These are phyloP conservation scores for Scaptomyza flava DNA, from an alignment of 2,888 invertebrate genomes.

Conservation along the genomic window DNA sequence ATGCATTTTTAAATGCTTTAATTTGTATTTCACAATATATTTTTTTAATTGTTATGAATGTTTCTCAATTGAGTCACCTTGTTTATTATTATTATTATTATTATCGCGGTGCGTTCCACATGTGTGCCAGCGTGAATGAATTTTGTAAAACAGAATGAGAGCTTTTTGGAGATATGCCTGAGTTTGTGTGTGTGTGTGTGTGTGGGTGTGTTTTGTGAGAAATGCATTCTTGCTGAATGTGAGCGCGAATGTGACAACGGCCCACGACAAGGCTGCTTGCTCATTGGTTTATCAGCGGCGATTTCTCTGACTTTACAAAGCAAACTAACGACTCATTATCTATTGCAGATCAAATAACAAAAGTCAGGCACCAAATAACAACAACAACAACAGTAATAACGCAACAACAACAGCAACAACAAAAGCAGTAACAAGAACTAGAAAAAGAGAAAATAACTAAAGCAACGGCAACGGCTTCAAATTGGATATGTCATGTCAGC, in stretches of 20 bases:
- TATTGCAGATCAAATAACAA: conserved; percentile 66
- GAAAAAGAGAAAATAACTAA: conserved; percentile 17
- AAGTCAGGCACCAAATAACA: conserved; percentile 34
- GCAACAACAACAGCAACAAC: conserved; percentile 18
- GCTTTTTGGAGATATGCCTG: background rate
- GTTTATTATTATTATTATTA: conserved; percentile 62
- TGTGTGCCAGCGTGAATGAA: conserved; percentile 35
- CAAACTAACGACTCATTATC: conserved; percentile 34
- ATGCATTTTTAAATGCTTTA: background rate
- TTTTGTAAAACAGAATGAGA: conserved; percentile 7
- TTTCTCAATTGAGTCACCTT: conserved; percentile 40
- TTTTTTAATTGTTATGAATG: background rate
- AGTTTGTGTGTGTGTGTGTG: conserved; percentile 13
- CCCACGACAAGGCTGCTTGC: conserved; percentile 32
- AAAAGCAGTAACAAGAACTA: conserved; percentile 12
- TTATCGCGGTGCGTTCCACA: conserved; percentile 60
- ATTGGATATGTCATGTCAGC: conserved; percentile 85
- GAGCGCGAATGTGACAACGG: conserved; percentile 70
- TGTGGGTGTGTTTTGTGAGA: conserved; percentile 23
- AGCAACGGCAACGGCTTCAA: conserved; percentile 62
- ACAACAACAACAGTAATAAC: conserved; percentile 10
- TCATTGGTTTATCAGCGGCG: conserved; percentile 37
- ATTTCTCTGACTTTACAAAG: conserved; percentile 19
- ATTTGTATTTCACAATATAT: background rate
- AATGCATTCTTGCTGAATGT: conserved; percentile 32